Evolutionary conservation across 2,113 vertebrate genomes (phyloP), one percentile per base, ranked within the genome.

Genomic region (Actinemys pallida): DNA sequence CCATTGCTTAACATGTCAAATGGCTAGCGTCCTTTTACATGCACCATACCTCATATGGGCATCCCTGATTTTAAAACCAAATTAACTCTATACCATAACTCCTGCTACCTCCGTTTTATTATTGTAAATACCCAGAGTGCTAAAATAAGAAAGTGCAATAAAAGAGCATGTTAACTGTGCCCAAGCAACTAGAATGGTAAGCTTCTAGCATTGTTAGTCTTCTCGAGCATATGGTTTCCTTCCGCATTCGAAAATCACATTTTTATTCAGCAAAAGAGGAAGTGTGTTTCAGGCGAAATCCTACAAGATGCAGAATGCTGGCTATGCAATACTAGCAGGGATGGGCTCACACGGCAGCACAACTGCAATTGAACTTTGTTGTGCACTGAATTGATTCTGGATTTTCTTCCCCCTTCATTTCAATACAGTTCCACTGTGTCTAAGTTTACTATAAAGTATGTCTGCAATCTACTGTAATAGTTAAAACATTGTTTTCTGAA

Each of bases 1-100:
- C 87, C 65, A 94, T 90, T 94, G 53, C 57, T 95, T 81, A 81
- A 57, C 31, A 56, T 85, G 93, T 90, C 93, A 91, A 87, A 96
- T 91, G 50, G 54, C 95, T 92, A 59, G 84, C 91, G 88, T 83
- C 72, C 42, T 91, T 96, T 88, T 91, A 84, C 88, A 92, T 83
- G 92, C 59, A 86, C 93, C 91, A 87, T 87, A 88, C 75, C 83
- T 94, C 84, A 83, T 72, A 86, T 56, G 1, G 16, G 83, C 92
- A 82, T 85, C 62, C 54, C 49, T 29, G 49, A 45, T 92, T 88
- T 59, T 47, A 87, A 9, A 49, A 35, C 31, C 75, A 87, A 49
- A 83, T 3, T 85, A 81, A 52, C 49, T 19, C 9, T 52, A 19
- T 3, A 83, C 91, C 6, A 65, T 65, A 87, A 59, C 35, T 56